Percentiles rank a stretch among this genome's conserved stretches.
phyloP scores from a whole-genome alignment of 2,113 vertebrate species.

The Anser brachyrhynchus region DNA sequence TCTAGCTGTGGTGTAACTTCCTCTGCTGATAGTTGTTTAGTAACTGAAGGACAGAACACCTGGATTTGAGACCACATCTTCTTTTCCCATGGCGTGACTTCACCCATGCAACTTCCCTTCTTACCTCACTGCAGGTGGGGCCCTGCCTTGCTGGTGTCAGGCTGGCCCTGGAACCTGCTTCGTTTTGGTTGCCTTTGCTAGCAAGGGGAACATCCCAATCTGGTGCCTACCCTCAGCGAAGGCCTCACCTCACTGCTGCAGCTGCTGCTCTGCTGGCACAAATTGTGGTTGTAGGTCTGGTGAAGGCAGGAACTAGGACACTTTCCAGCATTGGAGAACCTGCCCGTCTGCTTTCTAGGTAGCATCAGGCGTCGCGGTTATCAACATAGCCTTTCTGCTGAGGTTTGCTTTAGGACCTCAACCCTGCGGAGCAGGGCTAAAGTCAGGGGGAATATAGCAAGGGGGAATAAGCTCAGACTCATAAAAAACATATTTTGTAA shows the following conservation, averaged over 20 bases:
- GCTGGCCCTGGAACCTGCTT: neutral
- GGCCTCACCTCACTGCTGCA: neutral
- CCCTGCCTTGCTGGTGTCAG: neutral
- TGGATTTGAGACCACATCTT: neutral
- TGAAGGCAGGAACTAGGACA: neutral
- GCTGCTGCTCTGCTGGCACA: neutral
- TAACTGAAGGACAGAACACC: neutral
- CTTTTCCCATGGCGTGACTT: neutral
- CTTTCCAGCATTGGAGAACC: neutral
- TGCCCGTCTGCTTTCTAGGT: slow-evolving; percentile 35
- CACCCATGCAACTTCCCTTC: neutral
- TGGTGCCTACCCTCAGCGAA: neutral
- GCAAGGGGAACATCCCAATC: neutral
- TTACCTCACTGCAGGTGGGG: neutral
- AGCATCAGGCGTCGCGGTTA: neutral
- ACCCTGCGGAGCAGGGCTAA: neutral
- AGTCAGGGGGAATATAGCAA: neutral
- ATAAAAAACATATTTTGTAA: accelerated
- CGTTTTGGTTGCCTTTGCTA: neutral
- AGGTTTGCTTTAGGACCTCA: neutral
- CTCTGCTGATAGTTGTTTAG: neutral
- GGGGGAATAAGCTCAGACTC: neutral
- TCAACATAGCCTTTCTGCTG: neutral
- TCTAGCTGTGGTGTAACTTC: neutral
- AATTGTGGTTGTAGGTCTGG: neutral